Evolutionary conservation across 2,113 vertebrate genomes (phyloP).

Genomic region (Ophthalmolycus amberensis): DNA sequence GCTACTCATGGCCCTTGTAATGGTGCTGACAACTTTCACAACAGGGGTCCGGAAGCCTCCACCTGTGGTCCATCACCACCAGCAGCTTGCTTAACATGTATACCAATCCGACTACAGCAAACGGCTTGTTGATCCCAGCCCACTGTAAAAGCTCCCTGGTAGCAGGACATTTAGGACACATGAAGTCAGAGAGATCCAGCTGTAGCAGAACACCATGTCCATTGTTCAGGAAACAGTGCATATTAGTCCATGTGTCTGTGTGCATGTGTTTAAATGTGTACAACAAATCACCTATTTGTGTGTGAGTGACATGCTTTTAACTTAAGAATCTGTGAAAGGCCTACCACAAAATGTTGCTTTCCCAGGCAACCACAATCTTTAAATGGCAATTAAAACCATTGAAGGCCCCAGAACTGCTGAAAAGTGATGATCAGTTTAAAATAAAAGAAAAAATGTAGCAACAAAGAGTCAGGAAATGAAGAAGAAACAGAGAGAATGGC

Average conservation of each 20-base stretch:
- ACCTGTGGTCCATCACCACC: conserved; percentile 2
- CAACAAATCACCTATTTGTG: conserved; percentile 18
- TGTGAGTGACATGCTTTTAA: conserved; percentile 31
- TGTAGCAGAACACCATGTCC: conserved; percentile 27
- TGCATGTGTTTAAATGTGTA: conserved; percentile 20
- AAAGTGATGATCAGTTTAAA: conserved; percentile 25
- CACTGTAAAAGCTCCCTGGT: background rate
- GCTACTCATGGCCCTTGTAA: conserved; percentile 19
- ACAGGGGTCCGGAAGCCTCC: conserved; percentile 5
- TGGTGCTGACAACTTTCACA: conserved; percentile 23
- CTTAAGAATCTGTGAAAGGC: conserved; percentile 19
- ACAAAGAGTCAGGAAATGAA: conserved; percentile 67
- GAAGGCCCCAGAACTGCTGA: conserved; percentile 6
- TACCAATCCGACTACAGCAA: conserved; percentile 22
- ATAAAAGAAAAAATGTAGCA: conserved; percentile 18
- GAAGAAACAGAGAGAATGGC: conserved; percentile 15
- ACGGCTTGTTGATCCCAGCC: conserved; percentile 7
- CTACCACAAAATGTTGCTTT: conserved; percentile 34
- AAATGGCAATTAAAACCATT: conserved; percentile 39
- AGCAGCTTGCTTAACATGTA: conserved; percentile 1
- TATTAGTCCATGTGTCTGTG: no score
- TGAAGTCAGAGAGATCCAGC: conserved; percentile 18
- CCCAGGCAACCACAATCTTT: conserved; percentile 19
- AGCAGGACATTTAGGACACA: conserved; percentile 2
- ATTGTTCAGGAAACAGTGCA: conserved; percentile 13